These are phyloP conservation scores for Phyllostomus discolor DNA, from an alignment of 2,113 vertebrate genomes.

Conservation along the genomic window DNA sequence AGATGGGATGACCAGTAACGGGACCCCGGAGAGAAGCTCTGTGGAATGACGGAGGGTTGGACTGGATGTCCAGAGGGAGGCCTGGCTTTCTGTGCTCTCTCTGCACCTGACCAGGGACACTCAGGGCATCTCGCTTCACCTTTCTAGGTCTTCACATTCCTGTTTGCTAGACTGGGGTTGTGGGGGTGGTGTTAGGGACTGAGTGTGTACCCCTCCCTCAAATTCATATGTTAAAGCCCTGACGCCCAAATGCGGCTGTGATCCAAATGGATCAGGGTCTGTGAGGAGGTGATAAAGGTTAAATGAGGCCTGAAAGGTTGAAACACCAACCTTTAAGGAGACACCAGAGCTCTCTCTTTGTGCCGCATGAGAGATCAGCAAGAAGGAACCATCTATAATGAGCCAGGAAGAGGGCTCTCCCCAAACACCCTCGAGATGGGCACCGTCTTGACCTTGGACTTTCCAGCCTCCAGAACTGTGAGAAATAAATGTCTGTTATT, in stretches of 20 bases:
- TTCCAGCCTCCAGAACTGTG: neutral
- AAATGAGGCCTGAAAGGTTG: neutral
- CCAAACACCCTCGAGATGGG: neutral
- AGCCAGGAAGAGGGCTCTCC: neutral
- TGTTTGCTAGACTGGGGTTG: neutral
- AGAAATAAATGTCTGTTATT: neutral
- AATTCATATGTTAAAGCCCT: neutral
- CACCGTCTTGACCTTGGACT: neutral
- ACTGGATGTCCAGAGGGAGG: accelerated
- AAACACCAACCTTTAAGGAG: neutral
- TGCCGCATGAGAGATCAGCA: neutral
- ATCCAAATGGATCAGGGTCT: neutral
- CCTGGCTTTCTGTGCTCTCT: neutral
- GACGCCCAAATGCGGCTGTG: neutral
- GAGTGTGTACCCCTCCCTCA: neutral
- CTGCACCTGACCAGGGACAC: neutral
- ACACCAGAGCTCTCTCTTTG: neutral
- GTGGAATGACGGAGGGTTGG: neutral
- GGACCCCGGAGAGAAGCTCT: neutral
- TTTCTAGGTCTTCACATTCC: neutral
- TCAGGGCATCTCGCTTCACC: neutral
- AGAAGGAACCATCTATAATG: neutral
- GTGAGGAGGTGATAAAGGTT: neutral
- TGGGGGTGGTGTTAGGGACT: neutral
- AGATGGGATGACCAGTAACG: neutral